phyloP scores from a whole-genome alignment of 2,888 invertebrate genomes.

The Protophormia terraenovae region DNA sequence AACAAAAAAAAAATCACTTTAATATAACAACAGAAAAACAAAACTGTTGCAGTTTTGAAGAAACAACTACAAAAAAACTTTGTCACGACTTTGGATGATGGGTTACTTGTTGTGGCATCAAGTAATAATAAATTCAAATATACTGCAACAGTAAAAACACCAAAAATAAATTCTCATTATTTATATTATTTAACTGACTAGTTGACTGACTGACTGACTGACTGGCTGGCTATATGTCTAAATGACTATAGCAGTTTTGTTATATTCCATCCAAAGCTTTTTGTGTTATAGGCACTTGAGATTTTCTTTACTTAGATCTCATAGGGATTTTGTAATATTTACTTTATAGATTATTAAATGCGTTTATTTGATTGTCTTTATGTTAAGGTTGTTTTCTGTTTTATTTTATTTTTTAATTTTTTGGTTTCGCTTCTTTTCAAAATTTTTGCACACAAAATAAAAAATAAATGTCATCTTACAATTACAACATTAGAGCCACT shows the following conservation, averaged over 20 bases:
- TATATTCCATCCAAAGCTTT: background rate
- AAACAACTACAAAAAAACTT: constrained; percentile 18
- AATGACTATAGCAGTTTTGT: background rate
- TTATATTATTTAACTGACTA: constrained; percentile 11
- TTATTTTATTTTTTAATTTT: background rate
- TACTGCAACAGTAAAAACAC: background rate
- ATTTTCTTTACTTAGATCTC: constrained; percentile 12
- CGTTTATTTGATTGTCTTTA: constrained; percentile 44
- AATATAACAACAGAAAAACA: constrained; percentile 4
- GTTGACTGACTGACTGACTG: background rate
- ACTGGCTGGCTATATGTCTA: background rate
- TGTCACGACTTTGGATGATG: constrained; percentile 66
- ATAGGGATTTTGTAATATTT: constrained; percentile 62
- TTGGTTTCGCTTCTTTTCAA: background rate
- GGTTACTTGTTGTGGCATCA: constrained; percentile 34
- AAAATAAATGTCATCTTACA: constrained; percentile 11
- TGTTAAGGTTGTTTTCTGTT: background rate
- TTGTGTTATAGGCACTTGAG: background rate
- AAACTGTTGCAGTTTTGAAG: constrained; percentile 36
- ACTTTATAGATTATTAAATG: constrained; percentile 61
- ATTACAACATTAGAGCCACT: constrained; percentile 25
- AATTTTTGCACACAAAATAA: background rate
- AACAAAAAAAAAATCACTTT: background rate
- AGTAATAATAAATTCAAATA: constrained; percentile 36
- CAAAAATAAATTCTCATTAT: constrained; percentile 44